Evolutionary conservation across 1,140 invertebrate species (phyloP), one percentile per base, ranked within the genome.

Genomic region (Ostrea edulis): DNA sequence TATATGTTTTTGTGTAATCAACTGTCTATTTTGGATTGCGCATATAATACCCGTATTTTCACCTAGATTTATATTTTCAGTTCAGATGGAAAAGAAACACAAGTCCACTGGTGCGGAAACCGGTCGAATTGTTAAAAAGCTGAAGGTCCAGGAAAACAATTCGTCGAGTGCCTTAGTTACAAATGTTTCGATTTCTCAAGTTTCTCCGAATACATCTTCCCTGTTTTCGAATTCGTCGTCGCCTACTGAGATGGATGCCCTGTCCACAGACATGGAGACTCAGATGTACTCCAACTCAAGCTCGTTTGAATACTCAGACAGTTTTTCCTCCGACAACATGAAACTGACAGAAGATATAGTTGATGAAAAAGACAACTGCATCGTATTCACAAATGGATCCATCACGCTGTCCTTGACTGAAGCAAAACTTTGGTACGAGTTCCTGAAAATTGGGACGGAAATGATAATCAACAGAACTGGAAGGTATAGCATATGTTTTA

Each of bases 391-490:
- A 7, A 71, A 71, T 71, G 65, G 65, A 71, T 11, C 65, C 1
- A 71, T 71, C 22, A 71, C 65, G 11, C n/a, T 71, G 22, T 71
- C 44, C 5, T 4, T 98, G 14, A 97, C 98, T 0, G 98, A 98
- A 91, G 95, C 90, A n/a, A 98, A 99, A 93, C 96, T 99, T 89
- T 99, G 98, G 98, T 98, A 98, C 95, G 98, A 98, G 95, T 99
- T 99, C 95, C 98, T 98, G 95, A 98, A 98, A 94, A 96, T 99
- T 84, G 98, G 98, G 93, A 99, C 98, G 87, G 98, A 99, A 89
- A 99, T 99, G 98, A 98, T 99, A 95, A 99, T 99, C 96, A 99
- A 98, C 92, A 99, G 99, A 95, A 98, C 98, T 95, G 98, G 98
- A 96, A 97, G 98, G 98, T 82, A 29, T 25, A n/a, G 17, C 29